phyloP scores from a whole-genome alignment of 2,888 invertebrate species.

The Lithophane ornitopus region DNA sequence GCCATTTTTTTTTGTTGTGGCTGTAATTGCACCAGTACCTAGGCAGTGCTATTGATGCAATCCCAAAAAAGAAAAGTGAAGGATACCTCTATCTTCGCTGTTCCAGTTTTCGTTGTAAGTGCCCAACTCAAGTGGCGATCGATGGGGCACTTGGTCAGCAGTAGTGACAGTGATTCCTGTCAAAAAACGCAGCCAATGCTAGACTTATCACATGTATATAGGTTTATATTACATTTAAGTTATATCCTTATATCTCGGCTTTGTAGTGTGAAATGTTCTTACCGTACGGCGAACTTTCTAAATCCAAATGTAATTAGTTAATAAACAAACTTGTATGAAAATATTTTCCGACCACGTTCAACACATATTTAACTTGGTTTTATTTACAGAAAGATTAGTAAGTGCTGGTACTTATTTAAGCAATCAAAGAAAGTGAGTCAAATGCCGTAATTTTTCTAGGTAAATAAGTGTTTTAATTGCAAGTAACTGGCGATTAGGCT shows the following conservation, averaged over 20 bases:
- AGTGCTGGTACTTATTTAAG: background rate
- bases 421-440: background rate
- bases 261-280: conserved; percentile 2
- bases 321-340: background rate
- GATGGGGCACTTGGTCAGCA: background rate
- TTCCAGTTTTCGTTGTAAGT: background rate
- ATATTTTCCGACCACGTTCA: background rate
- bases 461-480: background rate
- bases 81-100: background rate
- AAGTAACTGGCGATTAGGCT: background rate
- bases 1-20: background rate
- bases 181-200: background rate
- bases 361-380: conserved; percentile 28
- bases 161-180: background rate
- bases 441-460: background rate
- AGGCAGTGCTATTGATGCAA: background rate
- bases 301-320: background rate
- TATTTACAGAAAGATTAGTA: background rate
- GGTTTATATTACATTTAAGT: background rate
- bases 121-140: background rate
- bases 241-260: background rate
- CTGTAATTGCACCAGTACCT: background rate
- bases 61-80: background rate
- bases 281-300: conserved; percentile 1
- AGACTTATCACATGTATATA: background rate